These are phyloP conservation scores for Achlya flavicornis DNA, from an alignment of 2,888 invertebrate genomes.

Conservation along the genomic window DNA sequence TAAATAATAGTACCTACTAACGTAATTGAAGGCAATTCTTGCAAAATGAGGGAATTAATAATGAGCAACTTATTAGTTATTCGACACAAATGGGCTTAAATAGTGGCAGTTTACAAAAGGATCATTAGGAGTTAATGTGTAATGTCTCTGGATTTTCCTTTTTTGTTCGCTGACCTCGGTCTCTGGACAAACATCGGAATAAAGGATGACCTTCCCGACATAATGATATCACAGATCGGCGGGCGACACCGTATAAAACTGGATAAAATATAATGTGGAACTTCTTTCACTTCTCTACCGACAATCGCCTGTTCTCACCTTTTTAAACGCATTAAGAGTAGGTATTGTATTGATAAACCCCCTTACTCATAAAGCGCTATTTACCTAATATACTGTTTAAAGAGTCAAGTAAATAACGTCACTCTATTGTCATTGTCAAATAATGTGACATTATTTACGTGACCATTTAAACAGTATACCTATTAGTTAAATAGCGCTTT, in stretches of 20 bases:
- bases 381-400: too few species aligned
- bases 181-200: slow-evolving; percentile 6
- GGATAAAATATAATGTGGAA: not conserved
- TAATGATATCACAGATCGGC: not conserved
- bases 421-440: too few species aligned
- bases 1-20: too few species aligned
- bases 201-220: slow-evolving; percentile 6
- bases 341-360: too few species aligned
- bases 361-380: too few species aligned
- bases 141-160: not conserved
- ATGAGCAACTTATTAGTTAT: not conserved
- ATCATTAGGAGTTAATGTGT: not conserved
- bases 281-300: too few species aligned
- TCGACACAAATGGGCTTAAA: not conserved
- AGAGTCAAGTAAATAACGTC: too few species aligned
- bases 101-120: not conserved
- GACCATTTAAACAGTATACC: too few species aligned
- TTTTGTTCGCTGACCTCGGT: not conserved
- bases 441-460: too few species aligned
- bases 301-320: too few species aligned
- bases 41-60: slow-evolving; percentile 35
- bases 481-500: too few species aligned
- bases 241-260: not conserved
- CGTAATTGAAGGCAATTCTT: slow-evolving; percentile 46
- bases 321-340: too few species aligned